Conservation (phyloP, 2,113 vertebrate species). For the Campylomormyrus numenius region DNA sequence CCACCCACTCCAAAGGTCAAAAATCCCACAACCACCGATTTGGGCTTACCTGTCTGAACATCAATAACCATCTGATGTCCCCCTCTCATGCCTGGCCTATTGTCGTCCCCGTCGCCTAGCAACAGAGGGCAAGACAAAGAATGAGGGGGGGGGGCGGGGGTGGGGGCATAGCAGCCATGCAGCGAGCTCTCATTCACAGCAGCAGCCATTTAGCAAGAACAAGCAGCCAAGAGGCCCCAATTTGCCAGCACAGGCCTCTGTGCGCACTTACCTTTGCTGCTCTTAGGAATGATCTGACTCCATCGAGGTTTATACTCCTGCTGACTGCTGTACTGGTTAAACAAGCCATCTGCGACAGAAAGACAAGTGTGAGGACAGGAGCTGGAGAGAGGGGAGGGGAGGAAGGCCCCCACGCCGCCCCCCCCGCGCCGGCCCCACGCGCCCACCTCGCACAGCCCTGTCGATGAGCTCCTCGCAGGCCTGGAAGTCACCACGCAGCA, state of each 20-base stretch:
- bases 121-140: conserved; percentile 11
- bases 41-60: conserved; percentile 84
- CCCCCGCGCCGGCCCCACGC: neutral
- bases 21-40: neutral
- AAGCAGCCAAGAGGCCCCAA: neutral
- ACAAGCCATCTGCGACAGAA: conserved; percentile 76
- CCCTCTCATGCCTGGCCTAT: conserved; percentile 93
- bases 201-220: neutral
- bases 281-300: conserved; percentile 97
- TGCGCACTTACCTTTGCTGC: conserved; percentile 80
- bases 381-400: neutral
- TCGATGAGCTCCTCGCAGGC: conserved; percentile 95
- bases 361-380: neutral
- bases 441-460: conserved; percentile 89
- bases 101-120: conserved; percentile 88
- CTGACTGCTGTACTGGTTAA: conserved; percentile 98
- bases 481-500: conserved; percentile 91
- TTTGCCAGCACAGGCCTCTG: neutral
- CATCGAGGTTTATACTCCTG: conserved; percentile 98
- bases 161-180: neutral
- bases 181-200: neutral
- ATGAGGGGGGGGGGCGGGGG: neutral
- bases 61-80: conserved; percentile 99
- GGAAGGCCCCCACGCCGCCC: neutral
- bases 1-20: neutral